These are phyloP conservation scores for Pseudorectes ferrugineus DNA, from an alignment of 2,113 vertebrate species.

Conservation along the genomic window DNA sequence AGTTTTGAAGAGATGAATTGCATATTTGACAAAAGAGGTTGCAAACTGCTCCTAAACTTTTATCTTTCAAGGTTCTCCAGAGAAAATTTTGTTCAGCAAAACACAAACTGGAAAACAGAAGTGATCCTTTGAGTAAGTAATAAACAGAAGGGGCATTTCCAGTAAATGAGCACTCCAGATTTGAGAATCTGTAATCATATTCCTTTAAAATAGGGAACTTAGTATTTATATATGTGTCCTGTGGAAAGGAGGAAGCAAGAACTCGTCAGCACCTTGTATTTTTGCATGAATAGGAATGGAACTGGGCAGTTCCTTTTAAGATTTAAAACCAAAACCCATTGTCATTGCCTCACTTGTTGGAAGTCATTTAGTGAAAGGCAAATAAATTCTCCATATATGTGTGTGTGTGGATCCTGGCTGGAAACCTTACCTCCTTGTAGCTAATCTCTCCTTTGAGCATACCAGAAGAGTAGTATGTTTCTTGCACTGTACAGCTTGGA, in stretches of 20 bases:
- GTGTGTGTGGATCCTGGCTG: neutral
- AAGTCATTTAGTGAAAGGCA: neutral
- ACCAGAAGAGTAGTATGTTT: neutral
- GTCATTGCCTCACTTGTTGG: neutral
- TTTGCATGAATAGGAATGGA: neutral
- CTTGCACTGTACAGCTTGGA: neutral
- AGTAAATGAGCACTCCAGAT: neutral
- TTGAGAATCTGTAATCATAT: neutral
- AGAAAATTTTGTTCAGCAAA: neutral
- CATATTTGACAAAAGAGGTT: neutral
- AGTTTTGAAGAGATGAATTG: neutral
- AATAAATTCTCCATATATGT: neutral
- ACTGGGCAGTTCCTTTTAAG: neutral
- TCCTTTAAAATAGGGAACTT: neutral
- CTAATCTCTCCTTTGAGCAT: neutral
- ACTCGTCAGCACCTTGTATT: neutral
- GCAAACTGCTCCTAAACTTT: neutral
- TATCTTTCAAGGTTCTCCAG: conserved; percentile 46
- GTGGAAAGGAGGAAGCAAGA: neutral
- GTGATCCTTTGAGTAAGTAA: conserved; percentile 43
- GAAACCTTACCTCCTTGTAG: neutral
- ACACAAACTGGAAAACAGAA: neutral
- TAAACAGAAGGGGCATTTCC: neutral
- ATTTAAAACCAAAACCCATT: neutral
- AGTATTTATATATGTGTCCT: neutral